phyloP scores from a whole-genome alignment of 2,797 vertebrate species.

The Sarcoramphus papa region DNA sequence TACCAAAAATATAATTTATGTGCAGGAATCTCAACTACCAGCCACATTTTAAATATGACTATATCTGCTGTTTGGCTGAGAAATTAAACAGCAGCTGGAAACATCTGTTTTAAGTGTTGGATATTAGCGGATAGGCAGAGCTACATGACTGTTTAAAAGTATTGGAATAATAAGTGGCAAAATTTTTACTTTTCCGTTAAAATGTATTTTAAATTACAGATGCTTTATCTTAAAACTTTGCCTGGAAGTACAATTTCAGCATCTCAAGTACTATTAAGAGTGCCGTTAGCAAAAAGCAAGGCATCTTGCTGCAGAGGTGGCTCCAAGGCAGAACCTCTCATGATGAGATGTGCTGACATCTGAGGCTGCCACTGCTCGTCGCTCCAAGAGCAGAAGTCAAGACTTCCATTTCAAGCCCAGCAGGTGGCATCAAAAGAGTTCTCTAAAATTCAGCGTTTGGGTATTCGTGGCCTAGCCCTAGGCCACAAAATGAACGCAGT shows the following conservation, averaged over 20 bases:
- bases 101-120: not conserved
- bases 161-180: not conserved
- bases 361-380: not conserved
- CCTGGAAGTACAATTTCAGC: not conserved
- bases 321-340: not conserved
- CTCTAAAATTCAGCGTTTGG: not conserved
- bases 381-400: not conserved
- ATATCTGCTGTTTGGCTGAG: not conserved
- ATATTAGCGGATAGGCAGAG: not conserved
- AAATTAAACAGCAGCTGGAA: not conserved
- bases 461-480: not conserved
- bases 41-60: not conserved
- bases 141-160: not conserved
- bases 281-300: not conserved
- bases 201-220: not conserved
- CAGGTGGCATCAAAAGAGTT: constrained; percentile 37
- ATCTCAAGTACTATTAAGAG: not conserved
- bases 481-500: not conserved
- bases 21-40: not conserved
- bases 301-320: not conserved
- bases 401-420: constrained; percentile 2
- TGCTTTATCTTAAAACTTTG: not conserved
- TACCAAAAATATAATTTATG: not conserved
- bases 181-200: not conserved
- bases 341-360: not conserved